Percentiles rank a stretch among this genome's conserved stretches.
Evolutionary conservation across 2,888 invertebrate species (phyloP).

Genomic region (Hedya salicella): DNA sequence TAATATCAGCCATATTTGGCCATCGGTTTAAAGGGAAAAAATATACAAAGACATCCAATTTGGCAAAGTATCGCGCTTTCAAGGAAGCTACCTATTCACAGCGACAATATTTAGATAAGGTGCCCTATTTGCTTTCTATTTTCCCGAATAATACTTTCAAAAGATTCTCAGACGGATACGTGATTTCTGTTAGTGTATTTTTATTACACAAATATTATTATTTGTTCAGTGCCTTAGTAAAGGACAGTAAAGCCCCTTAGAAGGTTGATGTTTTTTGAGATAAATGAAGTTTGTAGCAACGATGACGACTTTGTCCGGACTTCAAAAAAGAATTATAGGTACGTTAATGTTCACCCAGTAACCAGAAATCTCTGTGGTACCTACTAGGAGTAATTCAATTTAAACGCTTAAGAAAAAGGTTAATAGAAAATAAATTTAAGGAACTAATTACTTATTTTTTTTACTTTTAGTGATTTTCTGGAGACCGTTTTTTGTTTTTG

Average conservation of each 20-base stretch:
- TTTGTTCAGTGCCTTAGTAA: slow-evolving; percentile 47
- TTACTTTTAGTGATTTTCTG: too few relatives aligned
- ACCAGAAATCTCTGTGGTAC: too few relatives aligned
- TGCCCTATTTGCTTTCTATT: slow-evolving; percentile 67
- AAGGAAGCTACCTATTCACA: slow-evolving; percentile 52
- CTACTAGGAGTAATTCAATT: too few relatives aligned
- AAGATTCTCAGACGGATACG: slow-evolving; percentile 49
- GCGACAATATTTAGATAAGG: slow-evolving; percentile 65
- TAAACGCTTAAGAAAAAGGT: too few relatives aligned
- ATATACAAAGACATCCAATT: slow-evolving; percentile 60
- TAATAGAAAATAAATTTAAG: too few relatives aligned
- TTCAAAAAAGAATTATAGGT: too few relatives aligned
- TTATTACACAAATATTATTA: slow-evolving; percentile 52
- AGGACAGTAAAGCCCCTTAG: slow-evolving; percentile 4
- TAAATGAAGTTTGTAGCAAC: neutral
- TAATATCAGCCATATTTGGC: slow-evolving; percentile 44
- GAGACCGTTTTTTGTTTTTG: too few relatives aligned
- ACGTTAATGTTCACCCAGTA: too few relatives aligned
- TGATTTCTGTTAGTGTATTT: slow-evolving; percentile 47
- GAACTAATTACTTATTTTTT: too few relatives aligned
- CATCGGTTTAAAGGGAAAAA: slow-evolving; percentile 49
- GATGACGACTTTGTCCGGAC: neutral
- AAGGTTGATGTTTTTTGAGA: slow-evolving; percentile 12
- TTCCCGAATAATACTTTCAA: slow-evolving; percentile 64
- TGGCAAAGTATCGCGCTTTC: slow-evolving; percentile 54